phyloP scores from a whole-genome alignment of 2,113 vertebrate genomes.

The Psilopsiagon aymara region DNA sequence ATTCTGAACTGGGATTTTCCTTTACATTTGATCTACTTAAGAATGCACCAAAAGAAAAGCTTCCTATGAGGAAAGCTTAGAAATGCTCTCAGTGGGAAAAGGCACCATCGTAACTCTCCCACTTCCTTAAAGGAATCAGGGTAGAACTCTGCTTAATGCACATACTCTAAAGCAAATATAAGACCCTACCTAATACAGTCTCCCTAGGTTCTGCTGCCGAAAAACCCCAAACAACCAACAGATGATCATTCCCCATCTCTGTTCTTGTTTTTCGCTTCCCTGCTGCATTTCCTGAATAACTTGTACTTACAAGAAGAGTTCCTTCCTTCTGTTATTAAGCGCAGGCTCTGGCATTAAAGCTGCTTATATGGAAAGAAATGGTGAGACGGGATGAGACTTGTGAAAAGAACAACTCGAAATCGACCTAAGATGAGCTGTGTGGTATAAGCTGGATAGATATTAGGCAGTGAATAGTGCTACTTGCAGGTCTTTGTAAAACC shows the following conservation, averaged over 20 bases:
- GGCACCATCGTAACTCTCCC: neutral
- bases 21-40: conserved; percentile 65
- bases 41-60: conserved; percentile 45
- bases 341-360: neutral
- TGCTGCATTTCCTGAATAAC: neutral
- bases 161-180: neutral
- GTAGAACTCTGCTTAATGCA: neutral
- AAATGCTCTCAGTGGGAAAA: conserved; percentile 54
- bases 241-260: neutral
- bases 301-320: neutral
- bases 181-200: neutral
- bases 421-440: rapidly evolving
- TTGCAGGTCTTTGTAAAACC: neutral
- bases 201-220: neutral
- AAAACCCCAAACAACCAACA: neutral
- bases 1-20: conserved; percentile 65
- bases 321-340: neutral
- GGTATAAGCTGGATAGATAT: neutral
- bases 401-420: neutral
- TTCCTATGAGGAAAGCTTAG: conserved; percentile 63
- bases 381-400: neutral
- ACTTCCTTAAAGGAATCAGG: conserved; percentile 34
- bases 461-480: neutral
- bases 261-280: neutral
- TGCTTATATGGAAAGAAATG: rapidly evolving